These are phyloP conservation scores for Drosophila tsacasi DNA, from an alignment of 1,140 invertebrate species.

Conservation along the genomic window DNA sequence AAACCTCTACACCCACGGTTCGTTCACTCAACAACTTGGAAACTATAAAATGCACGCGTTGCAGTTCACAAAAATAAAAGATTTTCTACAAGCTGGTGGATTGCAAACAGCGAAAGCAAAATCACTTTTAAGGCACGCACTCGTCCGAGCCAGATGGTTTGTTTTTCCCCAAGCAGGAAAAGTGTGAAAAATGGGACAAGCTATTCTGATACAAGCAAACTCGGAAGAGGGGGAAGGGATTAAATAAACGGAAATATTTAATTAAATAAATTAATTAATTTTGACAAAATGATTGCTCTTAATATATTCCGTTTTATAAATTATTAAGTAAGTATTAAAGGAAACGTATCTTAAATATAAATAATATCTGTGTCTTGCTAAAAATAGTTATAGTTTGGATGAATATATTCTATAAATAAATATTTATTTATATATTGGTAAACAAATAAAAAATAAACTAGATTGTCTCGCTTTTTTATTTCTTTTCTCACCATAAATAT, in stretches of 20 bases:
- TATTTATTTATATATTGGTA: background rate
- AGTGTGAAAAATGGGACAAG: constrained; percentile 50
- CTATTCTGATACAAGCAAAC: constrained; percentile 33
- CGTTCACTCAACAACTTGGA: constrained; percentile 54
- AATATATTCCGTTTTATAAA: too few species aligned
- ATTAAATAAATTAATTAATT: too few species aligned
- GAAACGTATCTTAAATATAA: too few species aligned
- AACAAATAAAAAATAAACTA: background rate
- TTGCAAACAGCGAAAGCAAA: constrained; percentile 27
- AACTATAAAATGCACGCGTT: constrained; percentile 80
- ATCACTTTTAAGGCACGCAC: constrained; percentile 54
- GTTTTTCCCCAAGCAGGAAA: constrained; percentile 46
- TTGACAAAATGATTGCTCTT: too few species aligned
- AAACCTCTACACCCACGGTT: constrained; percentile 32
- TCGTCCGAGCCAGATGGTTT: constrained; percentile 60
- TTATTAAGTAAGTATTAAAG: too few species aligned
- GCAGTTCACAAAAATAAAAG: constrained; percentile 40
- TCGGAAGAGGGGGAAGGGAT: background rate
- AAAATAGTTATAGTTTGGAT: too few species aligned
- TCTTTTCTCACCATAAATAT: constrained; percentile 51
- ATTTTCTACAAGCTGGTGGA: constrained; percentile 26
- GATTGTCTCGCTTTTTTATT: background rate
- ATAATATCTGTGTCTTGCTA: too few species aligned
- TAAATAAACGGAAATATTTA: too few species aligned
- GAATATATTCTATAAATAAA: background rate